Evolutionary conservation across 2,113 vertebrate species (phyloP), one percentile per base, ranked within the genome.

Genomic region (Onychostruthus taczanowskii): DNA sequence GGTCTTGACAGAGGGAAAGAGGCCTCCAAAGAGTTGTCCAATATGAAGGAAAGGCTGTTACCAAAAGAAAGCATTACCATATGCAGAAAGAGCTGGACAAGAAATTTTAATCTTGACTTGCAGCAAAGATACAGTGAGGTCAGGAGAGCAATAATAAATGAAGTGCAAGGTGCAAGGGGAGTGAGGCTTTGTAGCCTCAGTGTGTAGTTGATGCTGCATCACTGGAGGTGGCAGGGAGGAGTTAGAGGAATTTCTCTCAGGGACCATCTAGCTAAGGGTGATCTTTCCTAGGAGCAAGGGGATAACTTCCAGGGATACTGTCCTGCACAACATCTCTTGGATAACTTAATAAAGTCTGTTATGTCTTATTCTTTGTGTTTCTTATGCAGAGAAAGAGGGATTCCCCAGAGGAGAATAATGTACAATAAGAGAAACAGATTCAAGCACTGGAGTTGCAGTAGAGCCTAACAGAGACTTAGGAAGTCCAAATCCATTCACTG

Each of bases 31-130:
- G 76, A 68, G 52, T 87, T 89, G 61, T 95, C 80, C 77, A 64
- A 33, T 76, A 82, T 76, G 81, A 97, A 87, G 56, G 35, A 95
- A 87, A 92, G 44, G 69, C 56, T 95, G 83, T 94, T 92, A 95
- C 87, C 77, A 76, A 75, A 84, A 79, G 52, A 93, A 89, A 89
- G 21, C 17, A 50, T 87, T 91, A 56, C 81, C 16, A 1, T 91
- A 73, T 84, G 58, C 66, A 75, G 56, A 69, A 81, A 72, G 61
- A 92, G 39, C 30, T 94, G 73, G 84, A 95, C 31, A 56, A 89
- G 53, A 87, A 81, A 89, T 27, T 64, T 46, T 37, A 61, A 61
- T 52, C 33, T 68, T 78, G 44, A 84, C 73, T 89, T 93, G 53
- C 56, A 76, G 26, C 28, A 76, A 92, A 74, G 46, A 87, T 27